A percentile compares a stretch with the other conserved stretches of the same genome.
Conservation (phyloP, 2,888 invertebrate genomes). For the Oeneis ivallda region DNA sequence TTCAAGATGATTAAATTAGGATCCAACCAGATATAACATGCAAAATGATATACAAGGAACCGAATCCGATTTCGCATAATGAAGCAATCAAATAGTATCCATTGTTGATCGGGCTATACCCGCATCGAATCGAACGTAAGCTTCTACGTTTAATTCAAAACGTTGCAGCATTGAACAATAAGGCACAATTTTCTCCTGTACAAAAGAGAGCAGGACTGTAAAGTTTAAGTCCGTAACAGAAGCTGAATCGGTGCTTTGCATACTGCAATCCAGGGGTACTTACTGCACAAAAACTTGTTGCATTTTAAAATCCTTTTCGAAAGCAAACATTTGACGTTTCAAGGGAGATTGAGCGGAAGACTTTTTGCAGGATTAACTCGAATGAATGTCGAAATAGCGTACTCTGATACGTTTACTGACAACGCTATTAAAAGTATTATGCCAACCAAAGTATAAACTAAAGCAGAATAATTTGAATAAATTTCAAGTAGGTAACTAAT, state of each 20-base stretch:
- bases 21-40: constrained; percentile 76
- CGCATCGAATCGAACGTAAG: constrained; percentile 38
- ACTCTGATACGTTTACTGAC: constrained; percentile 29
- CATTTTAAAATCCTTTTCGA: constrained; percentile 78
- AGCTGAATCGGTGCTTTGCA: constrained; percentile 60
- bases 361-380: constrained; percentile 61
- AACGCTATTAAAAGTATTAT: constrained; percentile 23
- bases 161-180: constrained; percentile 16
- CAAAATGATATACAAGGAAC: constrained; percentile 79
- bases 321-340: constrained; percentile 78
- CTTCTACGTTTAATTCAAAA: constrained; percentile 25
- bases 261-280: constrained; percentile 66
- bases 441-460: constrained; percentile 27
- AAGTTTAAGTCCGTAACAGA: constrained; percentile 46
- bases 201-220: constrained; percentile 35
- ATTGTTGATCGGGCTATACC: constrained; percentile 59
- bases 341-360: constrained; percentile 72
- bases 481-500: background rate
- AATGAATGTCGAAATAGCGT: constrained; percentile 37
- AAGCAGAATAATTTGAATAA: constrained; percentile 7
- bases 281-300: constrained; percentile 72
- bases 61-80: constrained; percentile 73
- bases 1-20: constrained; percentile 81
- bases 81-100: constrained; percentile 78
- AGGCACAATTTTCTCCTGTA: constrained; percentile 22